Evolutionary conservation across 2,113 vertebrate species (phyloP).

Genomic region (Xiphophorus couchianus): DNA sequence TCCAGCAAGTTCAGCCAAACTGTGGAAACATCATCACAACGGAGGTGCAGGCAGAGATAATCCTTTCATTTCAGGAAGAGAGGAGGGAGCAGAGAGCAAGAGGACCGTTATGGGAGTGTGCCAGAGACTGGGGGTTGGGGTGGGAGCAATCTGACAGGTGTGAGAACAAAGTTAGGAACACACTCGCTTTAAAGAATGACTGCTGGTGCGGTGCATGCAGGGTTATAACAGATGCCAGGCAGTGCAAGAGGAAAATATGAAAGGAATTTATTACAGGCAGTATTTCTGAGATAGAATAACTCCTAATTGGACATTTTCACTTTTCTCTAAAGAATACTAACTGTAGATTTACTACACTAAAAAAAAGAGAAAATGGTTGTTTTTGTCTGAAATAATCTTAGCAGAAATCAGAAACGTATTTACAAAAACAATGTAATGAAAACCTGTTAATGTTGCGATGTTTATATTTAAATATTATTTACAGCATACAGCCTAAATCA

Average conservation of each 20-base stretch:
- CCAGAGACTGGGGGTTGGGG: conserved; percentile 2
- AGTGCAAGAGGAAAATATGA: conserved; percentile 18
- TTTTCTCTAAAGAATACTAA: not conserved
- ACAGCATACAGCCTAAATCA: no score
- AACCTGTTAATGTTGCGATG: not conserved
- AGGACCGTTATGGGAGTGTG: conserved; percentile 28
- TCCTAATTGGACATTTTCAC: not conserved
- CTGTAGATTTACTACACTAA: not conserved
- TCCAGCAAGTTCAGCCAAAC: not conserved
- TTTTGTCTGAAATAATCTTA: not conserved
- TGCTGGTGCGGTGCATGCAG: conserved; percentile 43
- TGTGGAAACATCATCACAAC: not conserved
- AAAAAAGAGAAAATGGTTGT: not conserved
- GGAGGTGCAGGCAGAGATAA: conserved; percentile 25
- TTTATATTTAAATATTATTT: not conserved
- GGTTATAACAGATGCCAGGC: conserved; percentile 42
- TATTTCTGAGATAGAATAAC: conserved; percentile 12
- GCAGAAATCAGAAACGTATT: not conserved
- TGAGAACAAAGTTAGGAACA: conserved; percentile 42
- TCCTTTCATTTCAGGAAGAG: conserved; percentile 53
- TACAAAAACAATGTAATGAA: not conserved
- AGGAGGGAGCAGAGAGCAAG: conserved; percentile 25
- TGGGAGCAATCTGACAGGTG: conserved; percentile 61
- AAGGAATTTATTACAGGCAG: conserved; percentile 43
- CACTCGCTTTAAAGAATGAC: conserved; percentile 34